Percentiles rank a stretch among this genome's conserved stretches.
phyloP scores from a whole-genome alignment of 2,797 vertebrate species.

The Lacerta viridis region DNA sequence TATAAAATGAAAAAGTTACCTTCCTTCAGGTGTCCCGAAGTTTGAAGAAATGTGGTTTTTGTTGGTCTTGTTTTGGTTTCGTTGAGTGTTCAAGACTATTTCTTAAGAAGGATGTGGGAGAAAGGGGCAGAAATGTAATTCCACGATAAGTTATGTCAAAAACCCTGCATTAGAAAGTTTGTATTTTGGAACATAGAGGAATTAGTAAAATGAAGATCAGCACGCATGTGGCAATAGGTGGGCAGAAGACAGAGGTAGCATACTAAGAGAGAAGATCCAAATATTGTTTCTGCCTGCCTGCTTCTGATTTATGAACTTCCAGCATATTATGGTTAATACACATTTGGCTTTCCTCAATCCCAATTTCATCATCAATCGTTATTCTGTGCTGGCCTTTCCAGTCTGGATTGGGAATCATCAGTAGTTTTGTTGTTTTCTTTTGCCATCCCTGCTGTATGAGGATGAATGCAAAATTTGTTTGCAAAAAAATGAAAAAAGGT shows the following conservation, averaged over 20 bases:
- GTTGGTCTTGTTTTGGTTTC: no score
- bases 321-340: not conserved
- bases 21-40: no score
- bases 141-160: no score
- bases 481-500: constrained; percentile 29
- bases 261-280: not conserved
- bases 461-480: constrained; percentile 51
- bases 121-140: no score
- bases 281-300: not conserved
- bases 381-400: constrained; percentile 1
- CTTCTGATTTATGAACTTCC: constrained; percentile 4
- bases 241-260: no score
- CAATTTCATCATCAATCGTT: not conserved
- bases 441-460: constrained; percentile 26
- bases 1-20: no score
- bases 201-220: not conserved
- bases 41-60: no score
- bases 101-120: no score
- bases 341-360: not conserved
- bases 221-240: not conserved
- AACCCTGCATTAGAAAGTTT: no score
- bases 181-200: not conserved
- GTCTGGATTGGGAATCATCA: constrained; percentile 1
- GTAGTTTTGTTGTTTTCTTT: not conserved
- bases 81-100: no score